A percentile compares a stretch with the other conserved stretches of the same genome.
Evolutionary conservation across 2,797 vertebrate species (phyloP).

Genomic region (Pseudopleuronectes americanus): DNA sequence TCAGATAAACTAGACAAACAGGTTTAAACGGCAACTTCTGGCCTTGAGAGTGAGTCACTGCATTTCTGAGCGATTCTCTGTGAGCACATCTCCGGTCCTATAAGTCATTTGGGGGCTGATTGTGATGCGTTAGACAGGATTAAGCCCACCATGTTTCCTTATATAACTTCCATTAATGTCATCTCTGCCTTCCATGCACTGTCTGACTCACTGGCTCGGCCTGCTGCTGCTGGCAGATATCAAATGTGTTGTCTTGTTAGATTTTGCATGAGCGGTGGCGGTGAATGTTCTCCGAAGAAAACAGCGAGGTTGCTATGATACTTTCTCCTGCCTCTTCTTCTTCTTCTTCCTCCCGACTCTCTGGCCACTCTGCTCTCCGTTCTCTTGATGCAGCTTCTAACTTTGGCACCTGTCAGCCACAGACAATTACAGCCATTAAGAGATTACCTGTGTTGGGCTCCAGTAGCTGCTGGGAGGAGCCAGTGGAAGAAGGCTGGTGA

Average conservation of each 20-base stretch:
- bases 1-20: constrained; percentile 58
- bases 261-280: neutral
- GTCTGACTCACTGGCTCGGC: constrained; percentile 6
- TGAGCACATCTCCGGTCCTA: constrained; percentile 14
- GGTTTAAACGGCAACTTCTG: constrained; percentile 69
- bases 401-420: constrained; percentile 64
- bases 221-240: neutral
- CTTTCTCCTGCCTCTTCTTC: neutral
- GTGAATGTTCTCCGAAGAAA: neutral
- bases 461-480: constrained; percentile 50
- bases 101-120: constrained; percentile 22
- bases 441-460: constrained; percentile 69
- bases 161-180: constrained; percentile 43
- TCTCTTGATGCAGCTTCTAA: constrained; percentile 28
- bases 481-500: constrained; percentile 36
- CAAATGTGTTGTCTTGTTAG: neutral
- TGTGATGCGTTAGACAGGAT: constrained; percentile 30
- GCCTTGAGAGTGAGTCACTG: constrained; percentile 52
- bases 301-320: neutral
- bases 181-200: neutral
- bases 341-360: constrained; percentile 14
- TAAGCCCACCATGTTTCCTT: constrained; percentile 39
- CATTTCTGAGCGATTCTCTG: constrained; percentile 41
- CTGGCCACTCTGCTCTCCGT: constrained; percentile 11
- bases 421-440: constrained; percentile 71